These are phyloP conservation scores for Passer montanus DNA, from an alignment of 2,113 vertebrate species.

Conservation along the genomic window DNA sequence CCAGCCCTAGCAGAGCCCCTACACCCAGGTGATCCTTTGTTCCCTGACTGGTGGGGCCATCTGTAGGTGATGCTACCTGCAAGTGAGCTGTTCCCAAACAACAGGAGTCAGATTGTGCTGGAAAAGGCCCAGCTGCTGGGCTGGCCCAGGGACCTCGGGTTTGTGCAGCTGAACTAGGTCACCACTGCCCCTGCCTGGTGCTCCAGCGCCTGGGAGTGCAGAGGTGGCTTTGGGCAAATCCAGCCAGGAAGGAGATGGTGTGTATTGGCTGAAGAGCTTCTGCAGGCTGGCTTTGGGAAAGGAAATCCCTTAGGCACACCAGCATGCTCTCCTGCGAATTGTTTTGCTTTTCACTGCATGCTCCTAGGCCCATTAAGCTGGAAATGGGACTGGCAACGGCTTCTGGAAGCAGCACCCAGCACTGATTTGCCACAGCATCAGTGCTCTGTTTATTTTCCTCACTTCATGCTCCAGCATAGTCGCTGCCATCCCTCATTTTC, in stretches of 20 bases:
- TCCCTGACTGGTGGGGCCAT: neutral
- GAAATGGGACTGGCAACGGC: neutral
- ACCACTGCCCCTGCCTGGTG: neutral
- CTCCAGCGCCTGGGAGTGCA: neutral
- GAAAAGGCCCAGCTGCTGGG: neutral
- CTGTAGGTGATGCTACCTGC: neutral
- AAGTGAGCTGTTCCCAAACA: neutral
- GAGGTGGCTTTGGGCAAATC: neutral
- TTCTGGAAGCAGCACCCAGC: neutral
- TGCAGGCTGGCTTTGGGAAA: neutral
- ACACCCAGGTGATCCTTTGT: neutral
- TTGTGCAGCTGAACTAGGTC: neutral
- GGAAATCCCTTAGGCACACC: neutral
- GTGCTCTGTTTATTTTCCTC: neutral
- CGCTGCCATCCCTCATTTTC: conserved; percentile 21
- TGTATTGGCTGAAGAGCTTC: neutral
- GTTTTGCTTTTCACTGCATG: neutral
- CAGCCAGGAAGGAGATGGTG: neutral
- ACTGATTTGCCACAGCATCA: neutral
- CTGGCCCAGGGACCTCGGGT: neutral
- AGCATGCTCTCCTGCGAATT: neutral
- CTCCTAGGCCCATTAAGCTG: neutral
- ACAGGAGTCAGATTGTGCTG: neutral
- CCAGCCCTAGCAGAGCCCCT: neutral
- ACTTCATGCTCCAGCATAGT: neutral